These are phyloP conservation scores for Parazoanthus darwini DNA, from an alignment of 92 coral and sea anemone genomes.

Conservation along the genomic window DNA sequence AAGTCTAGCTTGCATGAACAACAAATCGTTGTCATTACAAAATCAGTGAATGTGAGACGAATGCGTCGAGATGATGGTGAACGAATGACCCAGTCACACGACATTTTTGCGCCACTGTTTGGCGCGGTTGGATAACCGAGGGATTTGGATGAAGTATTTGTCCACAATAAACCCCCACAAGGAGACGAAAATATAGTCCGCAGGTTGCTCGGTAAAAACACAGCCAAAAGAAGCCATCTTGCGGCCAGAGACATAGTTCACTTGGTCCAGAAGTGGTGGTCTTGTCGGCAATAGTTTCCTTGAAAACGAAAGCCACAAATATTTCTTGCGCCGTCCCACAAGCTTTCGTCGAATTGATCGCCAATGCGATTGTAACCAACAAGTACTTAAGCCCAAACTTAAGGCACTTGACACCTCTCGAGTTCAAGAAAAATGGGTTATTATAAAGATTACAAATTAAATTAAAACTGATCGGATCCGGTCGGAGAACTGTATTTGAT, in stretches of 20 bases:
- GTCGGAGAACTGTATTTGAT: not conserved
- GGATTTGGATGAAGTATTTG: slow-evolving; percentile 44
- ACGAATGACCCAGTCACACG: slow-evolving; percentile 74
- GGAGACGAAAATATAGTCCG: slow-evolving; percentile 4
- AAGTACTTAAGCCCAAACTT: not conserved
- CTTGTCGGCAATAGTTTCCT: not conserved
- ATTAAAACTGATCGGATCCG: slow-evolving; percentile 14
- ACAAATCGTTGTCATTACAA: slow-evolving; percentile 82
- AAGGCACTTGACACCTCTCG: slow-evolving; percentile 48
- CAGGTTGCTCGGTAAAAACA: slow-evolving; percentile 16
- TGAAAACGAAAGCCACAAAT: slow-evolving; percentile 5
- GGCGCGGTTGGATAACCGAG: slow-evolving; percentile 68
- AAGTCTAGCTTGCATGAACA: slow-evolving; percentile 89
- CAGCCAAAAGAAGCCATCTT: slow-evolving; percentile 26
- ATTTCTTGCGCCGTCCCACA: not conserved
- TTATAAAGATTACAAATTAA: slow-evolving; percentile 27
- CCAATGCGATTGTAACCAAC: slow-evolving; percentile 18
- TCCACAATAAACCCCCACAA: slow-evolving; percentile 36
- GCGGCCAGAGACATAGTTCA: slow-evolving; percentile 16
- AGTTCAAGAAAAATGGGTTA: slow-evolving; percentile 37
- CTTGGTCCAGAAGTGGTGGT: not conserved
- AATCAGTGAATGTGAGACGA: slow-evolving; percentile 74
- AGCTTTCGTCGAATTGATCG: slow-evolving; percentile 23
- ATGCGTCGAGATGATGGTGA: slow-evolving; percentile 72
- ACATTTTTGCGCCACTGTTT: slow-evolving; percentile 56